These are phyloP conservation scores for Hystrix brachyura DNA, from an alignment of 2,113 vertebrate species.

Conservation along the genomic window DNA sequence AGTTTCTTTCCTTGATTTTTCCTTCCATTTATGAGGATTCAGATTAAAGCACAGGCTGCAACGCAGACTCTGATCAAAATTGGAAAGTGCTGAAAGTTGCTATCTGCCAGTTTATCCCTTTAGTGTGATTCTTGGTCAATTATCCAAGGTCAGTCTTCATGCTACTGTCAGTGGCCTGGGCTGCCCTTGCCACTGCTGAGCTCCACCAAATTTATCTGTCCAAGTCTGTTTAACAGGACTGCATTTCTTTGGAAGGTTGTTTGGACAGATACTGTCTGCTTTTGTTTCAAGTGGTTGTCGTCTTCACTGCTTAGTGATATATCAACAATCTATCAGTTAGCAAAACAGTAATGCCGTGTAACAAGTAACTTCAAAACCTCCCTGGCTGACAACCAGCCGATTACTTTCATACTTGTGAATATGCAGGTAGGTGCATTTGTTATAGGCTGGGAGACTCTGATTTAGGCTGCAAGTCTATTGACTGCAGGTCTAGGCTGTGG, in stretches of 20 bases:
- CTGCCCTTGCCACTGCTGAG: rapidly evolving
- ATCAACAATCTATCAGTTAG: neutral
- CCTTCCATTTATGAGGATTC: constrained; percentile 32
- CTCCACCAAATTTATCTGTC: neutral
- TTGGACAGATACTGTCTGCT: neutral
- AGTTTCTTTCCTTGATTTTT: constrained; percentile 15
- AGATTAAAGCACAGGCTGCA: constrained; percentile 22
- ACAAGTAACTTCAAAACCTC: neutral
- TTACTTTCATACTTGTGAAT: neutral
- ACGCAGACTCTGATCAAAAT: constrained; percentile 43
- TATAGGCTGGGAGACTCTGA: neutral
- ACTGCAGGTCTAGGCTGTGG: neutral
- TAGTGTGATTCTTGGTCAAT: neutral
- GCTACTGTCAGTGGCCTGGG: neutral
- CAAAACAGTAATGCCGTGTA: neutral
- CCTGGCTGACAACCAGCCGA: neutral
- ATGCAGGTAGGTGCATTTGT: neutral
- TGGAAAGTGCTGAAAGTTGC: constrained; percentile 31
- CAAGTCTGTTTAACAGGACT: neutral
- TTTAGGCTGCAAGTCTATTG: neutral
- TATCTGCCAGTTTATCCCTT: constrained; percentile 5
- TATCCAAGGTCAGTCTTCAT: constrained; percentile 31
- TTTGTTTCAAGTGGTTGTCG: neutral
- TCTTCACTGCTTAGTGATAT: neutral
- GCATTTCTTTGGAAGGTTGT: neutral